Base-by-base conservation (phyloP, 2,113 vertebrate genomes). In the Riparia riparia region DNA sequence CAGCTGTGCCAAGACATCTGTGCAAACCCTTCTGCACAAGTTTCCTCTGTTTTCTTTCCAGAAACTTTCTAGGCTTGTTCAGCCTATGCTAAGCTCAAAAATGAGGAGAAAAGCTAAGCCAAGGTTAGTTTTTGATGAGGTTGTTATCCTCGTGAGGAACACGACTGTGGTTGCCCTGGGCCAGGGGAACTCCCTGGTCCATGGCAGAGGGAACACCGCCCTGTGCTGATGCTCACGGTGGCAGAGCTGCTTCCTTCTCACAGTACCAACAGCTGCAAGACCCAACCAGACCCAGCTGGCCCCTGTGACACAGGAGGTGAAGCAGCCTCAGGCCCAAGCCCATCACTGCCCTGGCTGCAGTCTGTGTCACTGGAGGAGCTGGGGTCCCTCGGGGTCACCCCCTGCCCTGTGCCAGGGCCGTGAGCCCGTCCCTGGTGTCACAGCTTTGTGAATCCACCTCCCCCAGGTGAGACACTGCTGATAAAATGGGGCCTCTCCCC, bases 181-280 rank as follows among this genome's bases (percentile, higher is more conserved):
- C 49, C 8, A 1, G 60, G 45, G 60, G 44, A 65, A 2, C 32
- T 73, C 14, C 53, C 50, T 76, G 45, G 64, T 3, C 9, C 1
- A 0, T 1, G 2, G n/a, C 7, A 3, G 49, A 45, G 31, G 31
- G 39, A 42, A 6, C 2, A 0, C 1, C 3, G 58, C 39, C 47
- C 54, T 0, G 0, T 37, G 49, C 6, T 53, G 71, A 16, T 39
- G 66, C 50, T 32, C 26, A 0, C 0, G 2, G 19, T 0, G 0
- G 5, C 24, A 37, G 49, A 15, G 32, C 8, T 4, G 39, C 44
- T 0, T 82, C 34, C 24, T 42, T 1, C 47, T 12, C 0, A 0
- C 60, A 12, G n/a, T 0, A 12, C 34, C 42, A 51, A 7, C 1
- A 29, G 2, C 64, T 42, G 0, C 0, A n/a, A 19, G 7, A 6